Evolutionary conservation across 2,113 vertebrate species (phyloP).

Genomic region (Uropsilus gracilis): DNA sequence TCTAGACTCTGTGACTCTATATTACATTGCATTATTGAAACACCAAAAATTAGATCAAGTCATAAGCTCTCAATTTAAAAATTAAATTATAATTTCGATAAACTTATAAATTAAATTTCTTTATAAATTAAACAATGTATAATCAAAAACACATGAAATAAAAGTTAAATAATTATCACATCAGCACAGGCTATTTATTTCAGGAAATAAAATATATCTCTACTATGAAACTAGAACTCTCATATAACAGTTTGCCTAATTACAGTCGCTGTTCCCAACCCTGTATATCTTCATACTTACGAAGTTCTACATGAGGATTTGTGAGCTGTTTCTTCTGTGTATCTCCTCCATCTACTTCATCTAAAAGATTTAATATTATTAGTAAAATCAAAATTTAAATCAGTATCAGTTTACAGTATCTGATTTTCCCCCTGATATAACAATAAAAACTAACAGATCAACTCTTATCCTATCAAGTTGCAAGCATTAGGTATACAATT

Average conservation of each 20-base stretch:
- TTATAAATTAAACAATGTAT: neutral
- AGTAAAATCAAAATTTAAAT: constrained; percentile 31
- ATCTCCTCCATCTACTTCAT: constrained; percentile 92
- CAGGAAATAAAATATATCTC: neutral
- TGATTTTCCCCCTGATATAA: neutral
- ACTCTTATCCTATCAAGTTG: neutral
- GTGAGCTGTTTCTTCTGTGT: constrained; percentile 94
- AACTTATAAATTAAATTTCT: neutral
- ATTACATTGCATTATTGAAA: neutral
- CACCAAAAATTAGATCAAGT: constrained; percentile 39
- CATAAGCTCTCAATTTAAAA: neutral
- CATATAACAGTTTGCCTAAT: neutral
- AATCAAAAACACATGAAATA: constrained; percentile 39
- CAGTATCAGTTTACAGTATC: neutral
- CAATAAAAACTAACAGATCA: constrained; percentile 13
- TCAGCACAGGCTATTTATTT: neutral
- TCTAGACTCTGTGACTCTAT: neutral
- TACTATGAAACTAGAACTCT: neutral
- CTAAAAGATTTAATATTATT: constrained; percentile 83
- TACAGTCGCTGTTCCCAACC: neutral
- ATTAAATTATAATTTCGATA: constrained; percentile 1
- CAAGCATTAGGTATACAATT: neutral
- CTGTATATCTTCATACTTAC: constrained; percentile 87
- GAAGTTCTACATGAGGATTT: constrained; percentile 97
- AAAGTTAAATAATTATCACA: too few relatives aligned